Percentiles rank a stretch among this genome's conserved stretches.
Evolutionary conservation across 2,797 vertebrate genomes (phyloP).

Genomic region (Podargus strigoides): DNA sequence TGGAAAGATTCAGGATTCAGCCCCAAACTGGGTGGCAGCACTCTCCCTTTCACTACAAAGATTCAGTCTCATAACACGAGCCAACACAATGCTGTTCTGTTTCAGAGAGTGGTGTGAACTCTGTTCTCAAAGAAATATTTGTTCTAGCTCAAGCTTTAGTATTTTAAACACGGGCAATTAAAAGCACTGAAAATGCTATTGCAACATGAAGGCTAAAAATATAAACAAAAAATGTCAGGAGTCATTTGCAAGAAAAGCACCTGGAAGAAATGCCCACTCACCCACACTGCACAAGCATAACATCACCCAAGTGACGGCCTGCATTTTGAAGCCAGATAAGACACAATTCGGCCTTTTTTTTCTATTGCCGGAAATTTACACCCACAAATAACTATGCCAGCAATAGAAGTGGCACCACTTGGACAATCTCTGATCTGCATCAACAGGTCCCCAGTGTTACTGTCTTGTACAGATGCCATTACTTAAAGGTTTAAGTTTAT

Average conservation of each 20-base stretch:
- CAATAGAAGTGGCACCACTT: background rate
- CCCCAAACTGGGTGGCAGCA: background rate
- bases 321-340: background rate
- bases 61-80: background rate
- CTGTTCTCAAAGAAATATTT: background rate
- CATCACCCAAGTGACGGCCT: background rate
- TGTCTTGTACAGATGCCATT: background rate
- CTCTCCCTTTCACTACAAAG: background rate
- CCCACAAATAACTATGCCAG: background rate
- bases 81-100: background rate
- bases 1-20: background rate
- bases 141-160: background rate
- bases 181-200: background rate
- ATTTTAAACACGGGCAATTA: constrained; percentile 2
- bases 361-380: background rate
- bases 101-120: background rate
- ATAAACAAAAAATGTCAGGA: background rate
- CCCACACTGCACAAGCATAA: background rate
- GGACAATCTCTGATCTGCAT: background rate
- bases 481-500: background rate
- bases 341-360: background rate
- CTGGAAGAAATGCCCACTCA: background rate
- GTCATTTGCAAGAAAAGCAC: background rate
- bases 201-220: constrained; percentile 20
- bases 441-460: background rate